phyloP scores from a whole-genome alignment of 2,797 vertebrate species.

The Darevskia mixta region DNA sequence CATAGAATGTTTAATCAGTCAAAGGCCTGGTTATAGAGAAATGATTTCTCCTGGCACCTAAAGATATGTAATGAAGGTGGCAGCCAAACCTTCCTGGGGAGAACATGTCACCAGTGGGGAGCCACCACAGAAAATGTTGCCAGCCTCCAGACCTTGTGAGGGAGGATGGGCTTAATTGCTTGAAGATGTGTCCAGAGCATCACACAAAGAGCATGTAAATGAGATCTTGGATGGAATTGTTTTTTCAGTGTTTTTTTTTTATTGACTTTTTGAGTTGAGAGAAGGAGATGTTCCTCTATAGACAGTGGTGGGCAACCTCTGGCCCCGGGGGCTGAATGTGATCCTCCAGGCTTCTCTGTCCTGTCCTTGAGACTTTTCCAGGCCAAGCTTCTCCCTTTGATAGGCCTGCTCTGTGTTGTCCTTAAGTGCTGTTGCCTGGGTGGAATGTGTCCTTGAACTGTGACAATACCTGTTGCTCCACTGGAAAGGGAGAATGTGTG shows the following conservation, averaged over 20 bases:
- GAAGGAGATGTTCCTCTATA: slow-evolving; percentile 6
- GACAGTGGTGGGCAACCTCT: neutral
- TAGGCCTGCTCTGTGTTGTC: neutral
- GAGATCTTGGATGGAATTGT: neutral
- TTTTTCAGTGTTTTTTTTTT: neutral
- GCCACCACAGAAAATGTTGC: too few relatives aligned
- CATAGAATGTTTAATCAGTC: too few relatives aligned
- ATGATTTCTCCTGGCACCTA: too few relatives aligned
- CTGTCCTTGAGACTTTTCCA: neutral
- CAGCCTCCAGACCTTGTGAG: too few relatives aligned
- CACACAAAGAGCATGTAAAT: neutral
- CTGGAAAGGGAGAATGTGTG: neutral
- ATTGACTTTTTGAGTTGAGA: neutral
- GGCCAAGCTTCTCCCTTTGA: neutral
- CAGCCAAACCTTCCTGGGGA: too few relatives aligned
- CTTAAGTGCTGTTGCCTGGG: neutral
- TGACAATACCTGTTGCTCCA: neutral
- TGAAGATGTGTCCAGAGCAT: neutral
- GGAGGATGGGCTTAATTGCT: neutral
- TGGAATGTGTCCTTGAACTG: neutral
- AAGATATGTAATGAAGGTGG: too few relatives aligned
- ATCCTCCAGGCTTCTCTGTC: neutral
- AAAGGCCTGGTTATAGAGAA: too few relatives aligned
- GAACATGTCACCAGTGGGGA: too few relatives aligned
- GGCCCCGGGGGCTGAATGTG: neutral